phyloP scores from a whole-genome alignment of 2,113 vertebrate species.

The Saimiri boliviensis region DNA sequence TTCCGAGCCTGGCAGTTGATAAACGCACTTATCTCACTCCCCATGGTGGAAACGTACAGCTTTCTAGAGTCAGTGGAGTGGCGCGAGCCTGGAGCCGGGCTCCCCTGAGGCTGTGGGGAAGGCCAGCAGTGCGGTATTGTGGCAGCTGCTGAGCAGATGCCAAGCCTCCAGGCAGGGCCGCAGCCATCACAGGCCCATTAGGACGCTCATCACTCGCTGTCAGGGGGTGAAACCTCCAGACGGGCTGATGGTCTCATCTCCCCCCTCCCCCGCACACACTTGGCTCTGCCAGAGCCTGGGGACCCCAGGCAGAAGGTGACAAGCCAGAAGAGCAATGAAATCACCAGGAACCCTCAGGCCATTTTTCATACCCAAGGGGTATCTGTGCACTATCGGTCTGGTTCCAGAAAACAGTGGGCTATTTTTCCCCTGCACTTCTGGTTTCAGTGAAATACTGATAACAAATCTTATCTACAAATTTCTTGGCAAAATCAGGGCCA shows the following conservation, averaged over 20 bases:
- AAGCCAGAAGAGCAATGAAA: background rate
- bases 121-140: constrained; percentile 61
- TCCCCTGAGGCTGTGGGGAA: constrained; percentile 67
- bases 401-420: background rate
- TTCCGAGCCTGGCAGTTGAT: constrained; percentile 66
- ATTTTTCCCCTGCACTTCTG: background rate
- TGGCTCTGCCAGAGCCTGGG: background rate
- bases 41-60: constrained; percentile 53
- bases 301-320: background rate
- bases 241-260: constrained; percentile 54
- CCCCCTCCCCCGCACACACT: background rate
- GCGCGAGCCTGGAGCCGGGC: constrained; percentile 46
- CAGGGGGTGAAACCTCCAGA: constrained; percentile 71
- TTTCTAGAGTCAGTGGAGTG: constrained; percentile 75
- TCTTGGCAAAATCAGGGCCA: background rate
- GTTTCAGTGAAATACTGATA: background rate
- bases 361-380: background rate
- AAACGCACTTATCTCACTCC: constrained; percentile 76
- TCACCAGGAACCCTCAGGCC: background rate
- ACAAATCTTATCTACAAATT: background rate
- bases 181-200: constrained; percentile 72
- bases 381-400: background rate
- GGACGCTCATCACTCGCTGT: constrained; percentile 73
- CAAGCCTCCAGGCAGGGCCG: constrained; percentile 45
- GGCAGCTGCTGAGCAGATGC: constrained; percentile 66